Evolutionary conservation across 1,140 invertebrate species (phyloP), one percentile per base, ranked within the genome.

Genomic region (Drosophila lowei): DNA sequence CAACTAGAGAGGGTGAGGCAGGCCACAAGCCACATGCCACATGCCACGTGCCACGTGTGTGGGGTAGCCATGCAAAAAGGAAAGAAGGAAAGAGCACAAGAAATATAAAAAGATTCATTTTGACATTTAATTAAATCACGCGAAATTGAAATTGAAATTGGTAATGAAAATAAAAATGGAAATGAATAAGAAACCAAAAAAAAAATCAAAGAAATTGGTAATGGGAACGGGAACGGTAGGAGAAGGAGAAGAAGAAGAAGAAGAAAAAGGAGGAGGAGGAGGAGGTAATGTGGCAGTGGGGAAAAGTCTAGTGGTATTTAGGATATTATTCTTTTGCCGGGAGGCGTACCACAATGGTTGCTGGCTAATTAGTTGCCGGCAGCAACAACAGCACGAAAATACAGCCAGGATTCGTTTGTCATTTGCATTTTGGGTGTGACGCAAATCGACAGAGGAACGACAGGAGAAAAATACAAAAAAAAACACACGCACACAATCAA

Each of bases 121-220:
- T 83, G 74, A 57, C 66, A 72, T 88, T 88, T 88, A 86, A 86
- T 86, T 88, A 86, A 86, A 88, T 86, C 83, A 86, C 70, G 65
- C 74, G 61, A 78, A 77, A 72, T 86, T 72, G 60, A 38, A 38
- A 38, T 38, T 4, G 50, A 73, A 43, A 58, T 65, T 42, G 53
- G 55, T 43, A 72, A 72, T 58, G 49, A 53, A 57, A 30, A 38
- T 38, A 9, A 1, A 38, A 38, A 38, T 38, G 34, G 3, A 38
- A 38, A 11, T 11, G 11, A 38, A 38, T 38, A 38, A 38, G 34
- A 38, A 38, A 38, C 34, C 30, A 15, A n/a, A 21, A 47, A 49
- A 55, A 5, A 50, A 15, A 0, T 25, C 41, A 15, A 57, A 44
- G 8, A 61, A 43, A 58, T 65, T 42, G 53, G 49, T 38, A 65